Percentiles rank a stretch among this genome's conserved stretches.
phyloP scores from a whole-genome alignment of 2,113 vertebrate genomes.

The Chaenocephalus aceratus region DNA sequence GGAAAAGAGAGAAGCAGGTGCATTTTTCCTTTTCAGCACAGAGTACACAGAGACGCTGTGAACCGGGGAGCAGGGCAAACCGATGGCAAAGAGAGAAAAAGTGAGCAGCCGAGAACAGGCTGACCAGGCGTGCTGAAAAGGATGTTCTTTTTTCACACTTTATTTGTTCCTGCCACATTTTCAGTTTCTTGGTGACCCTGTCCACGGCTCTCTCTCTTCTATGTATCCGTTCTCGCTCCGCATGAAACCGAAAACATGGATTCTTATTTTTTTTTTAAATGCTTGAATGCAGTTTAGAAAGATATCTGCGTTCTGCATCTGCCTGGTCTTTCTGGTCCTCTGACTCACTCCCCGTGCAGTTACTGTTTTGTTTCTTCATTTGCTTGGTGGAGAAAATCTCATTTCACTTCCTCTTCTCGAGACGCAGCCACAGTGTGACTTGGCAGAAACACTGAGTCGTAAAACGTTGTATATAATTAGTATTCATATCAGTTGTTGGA shows the following conservation, averaged over 20 bases:
- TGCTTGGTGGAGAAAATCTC: conserved; percentile 43
- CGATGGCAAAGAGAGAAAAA: conserved; percentile 30
- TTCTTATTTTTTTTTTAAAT: neutral
- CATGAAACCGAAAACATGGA: neutral
- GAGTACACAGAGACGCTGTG: conserved; percentile 35
- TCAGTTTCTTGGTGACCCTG: neutral
- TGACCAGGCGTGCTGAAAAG: conserved; percentile 29
- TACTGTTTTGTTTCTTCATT: conserved; percentile 59
- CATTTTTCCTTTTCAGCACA: conserved; percentile 28
- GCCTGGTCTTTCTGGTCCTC: conserved; percentile 22
- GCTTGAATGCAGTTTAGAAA: neutral
- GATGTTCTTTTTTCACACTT: conserved; percentile 10
- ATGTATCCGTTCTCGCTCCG: conserved; percentile 6
- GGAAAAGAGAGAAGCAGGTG: conserved; percentile 46
- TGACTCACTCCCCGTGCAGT: conserved; percentile 31
- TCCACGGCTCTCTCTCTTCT: conserved; percentile 6
- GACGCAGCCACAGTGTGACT: conserved; percentile 51
- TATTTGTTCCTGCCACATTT: conserved; percentile 21
- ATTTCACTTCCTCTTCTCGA: conserved; percentile 67
- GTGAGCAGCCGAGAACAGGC: conserved; percentile 15
- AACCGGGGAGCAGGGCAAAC: conserved; percentile 31
- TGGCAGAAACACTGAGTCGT: conserved; percentile 37
- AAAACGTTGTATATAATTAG: conserved; percentile 3
- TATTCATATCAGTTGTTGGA: conserved; percentile 26
- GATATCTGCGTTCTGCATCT: neutral